These are phyloP conservation scores for Colinus virginianus DNA, from an alignment of 2,113 vertebrate species.

Conservation along the genomic window DNA sequence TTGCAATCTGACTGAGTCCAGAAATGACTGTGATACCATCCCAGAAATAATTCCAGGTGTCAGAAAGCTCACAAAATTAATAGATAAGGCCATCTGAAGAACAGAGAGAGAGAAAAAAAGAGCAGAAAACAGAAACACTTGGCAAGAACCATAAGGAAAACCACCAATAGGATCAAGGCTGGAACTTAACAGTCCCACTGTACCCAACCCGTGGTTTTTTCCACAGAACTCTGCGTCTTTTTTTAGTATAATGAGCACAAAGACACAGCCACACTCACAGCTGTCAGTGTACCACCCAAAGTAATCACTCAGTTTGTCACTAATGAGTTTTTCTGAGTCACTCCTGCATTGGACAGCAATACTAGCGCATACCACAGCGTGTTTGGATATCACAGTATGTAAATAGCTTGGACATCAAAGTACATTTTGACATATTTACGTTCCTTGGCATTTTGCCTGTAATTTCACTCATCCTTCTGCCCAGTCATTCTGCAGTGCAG, in stretches of 20 bases:
- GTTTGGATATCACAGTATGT: neutral
- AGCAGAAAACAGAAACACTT: conserved; percentile 10
- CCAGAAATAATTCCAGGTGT: conserved; percentile 35
- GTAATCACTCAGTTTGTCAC: neutral
- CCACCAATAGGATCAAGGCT: neutral
- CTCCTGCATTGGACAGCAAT: neutral
- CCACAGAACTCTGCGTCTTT: neutral
- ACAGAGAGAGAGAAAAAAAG: neutral
- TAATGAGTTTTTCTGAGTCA: neutral
- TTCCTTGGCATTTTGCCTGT: neutral
- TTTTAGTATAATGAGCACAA: neutral
- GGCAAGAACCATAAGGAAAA: neutral
- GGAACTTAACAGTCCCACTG: neutral
- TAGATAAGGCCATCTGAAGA: neutral
- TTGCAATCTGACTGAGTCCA: neutral
- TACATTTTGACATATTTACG: neutral
- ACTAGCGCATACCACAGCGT: neutral
- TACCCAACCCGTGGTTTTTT: neutral
- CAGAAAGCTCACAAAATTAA: conserved; percentile 6
- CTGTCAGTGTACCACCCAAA: neutral
- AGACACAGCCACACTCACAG: neutral
- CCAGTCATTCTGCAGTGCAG: neutral
- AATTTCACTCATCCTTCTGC: neutral
- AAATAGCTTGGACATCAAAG: neutral
- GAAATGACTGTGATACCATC: conserved; percentile 8